phyloP scores from a whole-genome alignment of 2,797 vertebrate species.

The Philypnodon macrostomus region DNA sequence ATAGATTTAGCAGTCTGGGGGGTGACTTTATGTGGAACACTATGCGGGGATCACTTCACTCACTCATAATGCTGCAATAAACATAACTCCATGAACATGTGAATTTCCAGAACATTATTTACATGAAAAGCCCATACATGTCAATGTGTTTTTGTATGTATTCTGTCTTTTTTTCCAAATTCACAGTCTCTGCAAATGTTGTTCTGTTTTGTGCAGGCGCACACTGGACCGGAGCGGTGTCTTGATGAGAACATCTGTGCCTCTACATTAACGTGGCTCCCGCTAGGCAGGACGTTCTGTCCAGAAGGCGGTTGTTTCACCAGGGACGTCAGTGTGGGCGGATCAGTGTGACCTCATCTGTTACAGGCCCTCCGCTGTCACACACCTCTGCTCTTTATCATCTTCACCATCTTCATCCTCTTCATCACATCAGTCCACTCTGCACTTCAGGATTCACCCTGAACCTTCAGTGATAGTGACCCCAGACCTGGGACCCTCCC shows the following conservation, averaged over 20 bases:
- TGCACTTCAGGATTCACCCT: constrained; percentile 43
- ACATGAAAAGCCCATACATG: too few relatives aligned
- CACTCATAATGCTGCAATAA: too few relatives aligned
- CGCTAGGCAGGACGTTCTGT: constrained; percentile 39
- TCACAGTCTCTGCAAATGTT: constrained; percentile 11
- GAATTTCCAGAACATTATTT: too few relatives aligned
- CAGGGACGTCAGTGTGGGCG: constrained; percentile 36
- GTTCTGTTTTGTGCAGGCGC: constrained; percentile 32
- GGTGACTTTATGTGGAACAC: too few relatives aligned
- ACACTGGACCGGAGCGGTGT: constrained; percentile 38
- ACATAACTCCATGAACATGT: too few relatives aligned
- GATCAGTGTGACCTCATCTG: constrained; percentile 49
- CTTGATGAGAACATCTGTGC: constrained; percentile 67
- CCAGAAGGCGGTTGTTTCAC: constrained; percentile 55
- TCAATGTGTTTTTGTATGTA: too few relatives aligned
- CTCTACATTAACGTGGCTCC: constrained; percentile 52
- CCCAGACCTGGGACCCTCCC: constrained; percentile 8
- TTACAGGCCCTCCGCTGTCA: constrained; percentile 48
- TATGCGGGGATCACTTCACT: too few relatives aligned
- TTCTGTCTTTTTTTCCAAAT: too few relatives aligned
- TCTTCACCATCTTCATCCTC: too few relatives aligned
- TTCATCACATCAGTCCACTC: constrained; percentile 60
- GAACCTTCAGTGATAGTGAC: constrained; percentile 40
- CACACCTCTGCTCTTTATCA: too few relatives aligned
- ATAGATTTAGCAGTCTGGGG: too few relatives aligned